Evolutionary conservation across 2,888 invertebrate genomes (phyloP).

Genomic region (Drosophila suboccidentalis): DNA sequence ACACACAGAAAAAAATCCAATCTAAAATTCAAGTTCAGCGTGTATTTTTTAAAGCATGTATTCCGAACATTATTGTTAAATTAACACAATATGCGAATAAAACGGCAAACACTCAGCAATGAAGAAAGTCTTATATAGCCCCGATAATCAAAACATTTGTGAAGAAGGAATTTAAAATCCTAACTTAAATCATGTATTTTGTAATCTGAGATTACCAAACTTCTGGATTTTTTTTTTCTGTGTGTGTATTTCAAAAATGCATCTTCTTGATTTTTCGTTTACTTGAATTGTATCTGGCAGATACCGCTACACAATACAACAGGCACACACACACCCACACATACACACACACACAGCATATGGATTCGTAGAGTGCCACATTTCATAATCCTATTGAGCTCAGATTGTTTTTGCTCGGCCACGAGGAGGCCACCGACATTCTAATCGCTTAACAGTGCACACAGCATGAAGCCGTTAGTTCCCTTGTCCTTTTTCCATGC

Average conservation of each 20-base stretch:
- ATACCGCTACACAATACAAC: constrained; percentile 15
- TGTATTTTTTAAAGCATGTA: too few species aligned
- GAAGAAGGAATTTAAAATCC: too few species aligned
- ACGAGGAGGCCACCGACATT: constrained; percentile 53
- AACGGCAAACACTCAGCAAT: too few species aligned
- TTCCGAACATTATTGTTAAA: too few species aligned
- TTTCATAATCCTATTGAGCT: constrained; percentile 64
- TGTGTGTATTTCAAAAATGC: neutral
- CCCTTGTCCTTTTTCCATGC: constrained; percentile 24
- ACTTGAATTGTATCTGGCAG: constrained; percentile 32
- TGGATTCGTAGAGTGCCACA: constrained; percentile 22
- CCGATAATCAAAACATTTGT: too few species aligned
- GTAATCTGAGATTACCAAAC: too few species aligned
- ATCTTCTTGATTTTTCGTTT: constrained; percentile 22
- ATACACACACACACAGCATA: neutral
- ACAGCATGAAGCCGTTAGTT: constrained; percentile 50
- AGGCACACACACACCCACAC: neutral
- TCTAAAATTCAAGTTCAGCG: too few species aligned
- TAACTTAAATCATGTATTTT: too few species aligned
- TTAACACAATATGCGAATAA: too few species aligned
- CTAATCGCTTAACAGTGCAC: constrained; percentile 60
- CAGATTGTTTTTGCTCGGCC: constrained; percentile 56
- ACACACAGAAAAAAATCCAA: too few species aligned
- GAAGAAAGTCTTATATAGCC: too few species aligned
- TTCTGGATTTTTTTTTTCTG: too few species aligned